phyloP scores from a whole-genome alignment of 2,888 invertebrate species.

The Euproctis similis region DNA sequence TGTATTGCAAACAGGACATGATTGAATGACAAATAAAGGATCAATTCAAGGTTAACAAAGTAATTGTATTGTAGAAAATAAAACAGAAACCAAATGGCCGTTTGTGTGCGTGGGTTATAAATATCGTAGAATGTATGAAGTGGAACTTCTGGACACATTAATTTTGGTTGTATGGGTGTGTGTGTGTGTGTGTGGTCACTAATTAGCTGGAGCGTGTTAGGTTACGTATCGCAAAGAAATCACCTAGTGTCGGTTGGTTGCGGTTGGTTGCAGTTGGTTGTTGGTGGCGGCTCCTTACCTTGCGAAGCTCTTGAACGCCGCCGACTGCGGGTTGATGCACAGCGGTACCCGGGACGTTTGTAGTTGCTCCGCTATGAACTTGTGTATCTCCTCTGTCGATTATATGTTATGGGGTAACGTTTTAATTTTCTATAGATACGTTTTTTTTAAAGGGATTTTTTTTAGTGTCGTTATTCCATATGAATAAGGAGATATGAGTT shows the following conservation, averaged over 20 bases:
- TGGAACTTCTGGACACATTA: slow-evolving; percentile 8
- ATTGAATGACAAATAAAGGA: too few relatives aligned
- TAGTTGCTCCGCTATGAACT: slow-evolving; percentile 97
- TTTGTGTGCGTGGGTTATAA: neutral
- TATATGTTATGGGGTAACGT: too few relatives aligned
- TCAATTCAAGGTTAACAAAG: too few relatives aligned
- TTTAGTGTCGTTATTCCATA: too few relatives aligned
- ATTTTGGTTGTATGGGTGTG: slow-evolving; percentile 44
- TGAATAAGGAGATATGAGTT: too few relatives aligned
- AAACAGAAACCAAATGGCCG: too few relatives aligned
- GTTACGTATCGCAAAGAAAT: slow-evolving; percentile 73
- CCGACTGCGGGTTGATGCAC: slow-evolving; percentile 99
- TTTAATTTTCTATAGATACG: too few relatives aligned
- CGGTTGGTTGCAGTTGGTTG: slow-evolving; percentile 59
- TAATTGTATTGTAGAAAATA: too few relatives aligned
- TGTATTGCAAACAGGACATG: too few relatives aligned
- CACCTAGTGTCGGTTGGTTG: slow-evolving; percentile 73
- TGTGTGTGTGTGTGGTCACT: slow-evolving; percentile 72
- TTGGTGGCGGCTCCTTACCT: slow-evolving; percentile 85
- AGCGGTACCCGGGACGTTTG: slow-evolving; percentile 97
- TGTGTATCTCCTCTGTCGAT: slow-evolving; percentile 96
- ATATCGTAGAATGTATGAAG: neutral
- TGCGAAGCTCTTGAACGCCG: slow-evolving; percentile 99
- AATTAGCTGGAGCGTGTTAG: slow-evolving; percentile 30
- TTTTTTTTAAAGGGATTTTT: too few relatives aligned